phyloP scores from a whole-genome alignment of 2,797 vertebrate species.

The Myoxocephalus aenaeus region DNA sequence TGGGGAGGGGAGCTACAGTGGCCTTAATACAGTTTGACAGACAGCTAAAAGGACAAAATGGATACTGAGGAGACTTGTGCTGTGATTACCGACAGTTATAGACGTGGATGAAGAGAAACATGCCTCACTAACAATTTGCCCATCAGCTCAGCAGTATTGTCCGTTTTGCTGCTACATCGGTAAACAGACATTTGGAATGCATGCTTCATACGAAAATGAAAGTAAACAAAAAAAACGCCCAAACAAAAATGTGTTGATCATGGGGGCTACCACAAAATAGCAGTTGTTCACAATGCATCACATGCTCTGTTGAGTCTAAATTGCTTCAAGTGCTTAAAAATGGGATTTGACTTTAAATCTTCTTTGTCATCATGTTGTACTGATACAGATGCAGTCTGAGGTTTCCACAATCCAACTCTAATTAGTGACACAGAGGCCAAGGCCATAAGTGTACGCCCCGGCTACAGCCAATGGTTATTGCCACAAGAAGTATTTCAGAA shows the following conservation, averaged over 20 bases:
- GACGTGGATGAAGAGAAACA: slow-evolving; percentile 48
- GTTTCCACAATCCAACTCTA: slow-evolving; percentile 1
- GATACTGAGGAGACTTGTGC: slow-evolving; percentile 67
- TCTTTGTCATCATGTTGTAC: slow-evolving; percentile 22
- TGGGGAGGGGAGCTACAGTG: slow-evolving; percentile 45
- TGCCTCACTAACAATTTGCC: slow-evolving; percentile 27
- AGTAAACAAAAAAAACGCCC: background rate
- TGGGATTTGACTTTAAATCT: slow-evolving; percentile 23
- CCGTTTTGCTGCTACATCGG: slow-evolving; percentile 62
- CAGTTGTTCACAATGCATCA: slow-evolving; percentile 51
- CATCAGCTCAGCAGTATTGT: slow-evolving; percentile 23
- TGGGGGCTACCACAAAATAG: slow-evolving; percentile 28
- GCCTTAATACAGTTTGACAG: slow-evolving; percentile 51
- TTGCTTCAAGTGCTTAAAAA: slow-evolving; percentile 34
- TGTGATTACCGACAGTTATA: slow-evolving; percentile 59
- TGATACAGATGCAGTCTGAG: slow-evolving; percentile 13
- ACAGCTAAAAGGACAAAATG: slow-evolving; percentile 51
- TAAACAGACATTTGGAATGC: slow-evolving; percentile 49
- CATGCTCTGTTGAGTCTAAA: slow-evolving; percentile 53
- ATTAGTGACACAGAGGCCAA: slow-evolving; percentile 13
- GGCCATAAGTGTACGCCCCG: slow-evolving; percentile 7
- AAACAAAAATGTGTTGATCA: slow-evolving; percentile 7
- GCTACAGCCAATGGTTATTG: slow-evolving; percentile 72
- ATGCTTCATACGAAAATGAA: slow-evolving; percentile 35
- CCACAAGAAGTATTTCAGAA: slow-evolving; percentile 58